Conservation (phyloP, 2,888 invertebrate genomes). For the Scotopteryx bipunctaria region DNA sequence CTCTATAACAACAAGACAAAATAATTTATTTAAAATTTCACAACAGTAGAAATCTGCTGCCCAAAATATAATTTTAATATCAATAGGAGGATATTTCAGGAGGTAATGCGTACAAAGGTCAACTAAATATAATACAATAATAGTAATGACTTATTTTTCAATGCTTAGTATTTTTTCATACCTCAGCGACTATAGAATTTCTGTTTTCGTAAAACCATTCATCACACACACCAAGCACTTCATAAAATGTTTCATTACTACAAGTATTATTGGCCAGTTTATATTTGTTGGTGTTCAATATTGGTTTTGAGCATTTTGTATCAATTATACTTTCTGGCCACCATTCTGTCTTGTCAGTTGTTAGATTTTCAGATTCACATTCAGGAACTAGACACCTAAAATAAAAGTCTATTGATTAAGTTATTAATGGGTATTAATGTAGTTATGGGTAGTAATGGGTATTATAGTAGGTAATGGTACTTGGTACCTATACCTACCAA, state of each 20-base stretch:
- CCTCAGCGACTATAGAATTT: conserved; percentile 65
- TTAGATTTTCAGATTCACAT: conserved; percentile 52
- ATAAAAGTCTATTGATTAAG: conserved; percentile 7
- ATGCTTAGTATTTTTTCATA: too few species aligned
- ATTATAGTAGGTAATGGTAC: too few species aligned
- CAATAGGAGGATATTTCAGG: too few species aligned
- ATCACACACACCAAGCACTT: conserved; percentile 54
- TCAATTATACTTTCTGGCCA: conserved; percentile 62
- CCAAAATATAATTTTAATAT: too few species aligned
- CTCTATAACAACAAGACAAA: too few species aligned
- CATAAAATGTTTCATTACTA: conserved; percentile 51
- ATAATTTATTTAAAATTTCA: too few species aligned
- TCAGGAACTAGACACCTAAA: conserved; percentile 64
- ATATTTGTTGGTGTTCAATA: conserved; percentile 44
- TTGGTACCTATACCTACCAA: too few species aligned
- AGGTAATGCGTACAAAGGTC: too few species aligned
- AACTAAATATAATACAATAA: too few species aligned
- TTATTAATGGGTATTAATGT: neutral
- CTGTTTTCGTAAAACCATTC: conserved; percentile 66
- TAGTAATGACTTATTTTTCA: too few species aligned
- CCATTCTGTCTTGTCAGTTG: conserved; percentile 54
- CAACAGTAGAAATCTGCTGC: too few species aligned
- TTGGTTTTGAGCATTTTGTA: conserved; percentile 56
- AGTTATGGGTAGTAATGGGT: too few species aligned
- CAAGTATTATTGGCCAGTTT: conserved; percentile 51